Evolutionary conservation across 2,888 invertebrate genomes (phyloP).

Genomic region (Pomacea canaliculata): DNA sequence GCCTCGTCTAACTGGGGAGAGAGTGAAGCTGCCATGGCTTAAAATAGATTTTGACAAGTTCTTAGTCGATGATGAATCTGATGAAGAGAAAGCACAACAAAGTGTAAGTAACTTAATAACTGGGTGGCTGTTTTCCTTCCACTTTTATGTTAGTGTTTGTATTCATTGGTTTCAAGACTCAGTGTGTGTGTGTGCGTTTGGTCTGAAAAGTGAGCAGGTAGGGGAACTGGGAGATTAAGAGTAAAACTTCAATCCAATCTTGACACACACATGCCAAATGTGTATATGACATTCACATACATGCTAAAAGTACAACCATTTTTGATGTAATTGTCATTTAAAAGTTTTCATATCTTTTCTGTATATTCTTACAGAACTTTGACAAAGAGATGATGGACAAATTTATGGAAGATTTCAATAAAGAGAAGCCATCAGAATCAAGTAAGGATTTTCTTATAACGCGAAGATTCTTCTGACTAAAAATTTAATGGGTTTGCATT

Average conservation of each 20-base stretch:
- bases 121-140: too few species aligned
- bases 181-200: not conserved
- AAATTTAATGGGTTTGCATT: too few species aligned
- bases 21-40: slow-evolving; percentile 90
- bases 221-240: not conserved
- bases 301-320: too few species aligned
- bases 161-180: too few species aligned
- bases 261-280: too few species aligned
- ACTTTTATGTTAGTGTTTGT: too few species aligned
- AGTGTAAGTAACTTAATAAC: not conserved
- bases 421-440: not conserved
- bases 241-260: not conserved
- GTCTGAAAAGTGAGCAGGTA: slow-evolving; percentile 1
- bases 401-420: slow-evolving; percentile 39
- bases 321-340: not conserved
- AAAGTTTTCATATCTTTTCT: not conserved
- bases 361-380: slow-evolving; percentile 23
- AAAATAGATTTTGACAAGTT: slow-evolving; percentile 95
- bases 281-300: too few species aligned
- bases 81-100: slow-evolving; percentile 33
- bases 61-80: slow-evolving; percentile 79
- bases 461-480: too few species aligned
- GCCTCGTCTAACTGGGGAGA: slow-evolving; percentile 85
- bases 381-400: slow-evolving; percentile 44
- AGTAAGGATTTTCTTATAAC: not conserved